Conservation (phyloP, 1,140 invertebrate species). For the Pogonomyrmex californicus region DNA sequence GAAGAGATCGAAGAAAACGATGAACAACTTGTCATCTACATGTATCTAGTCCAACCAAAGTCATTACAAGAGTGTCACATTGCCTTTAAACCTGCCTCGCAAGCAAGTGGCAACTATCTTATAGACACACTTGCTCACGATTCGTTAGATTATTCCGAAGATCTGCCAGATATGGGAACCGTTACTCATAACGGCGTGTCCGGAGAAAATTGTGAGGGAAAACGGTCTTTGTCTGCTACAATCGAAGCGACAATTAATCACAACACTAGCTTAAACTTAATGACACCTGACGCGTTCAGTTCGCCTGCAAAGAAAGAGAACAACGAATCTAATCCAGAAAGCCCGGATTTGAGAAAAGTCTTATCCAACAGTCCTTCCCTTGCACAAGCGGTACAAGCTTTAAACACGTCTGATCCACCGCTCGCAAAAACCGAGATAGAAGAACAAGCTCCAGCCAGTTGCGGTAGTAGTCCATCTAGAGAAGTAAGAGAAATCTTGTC, state of each 20-base stretch:
- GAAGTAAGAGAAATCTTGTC: conserved; percentile 94
- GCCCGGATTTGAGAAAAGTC: conserved; percentile 81
- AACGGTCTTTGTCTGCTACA: conserved; percentile 79
- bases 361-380: conserved; percentile 81
- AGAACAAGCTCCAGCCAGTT: conserved; percentile 87
- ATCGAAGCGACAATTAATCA: conserved; percentile 81
- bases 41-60: conserved; percentile 96
- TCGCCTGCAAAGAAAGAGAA: conserved; percentile 88
- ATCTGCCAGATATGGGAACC: conserved; percentile 78
- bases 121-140: conserved; percentile 81
- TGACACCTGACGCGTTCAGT: conserved; percentile 96
- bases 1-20: conserved; percentile 82
- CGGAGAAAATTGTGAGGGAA: conserved; percentile 86
- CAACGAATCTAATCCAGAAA: conserved; percentile 78
- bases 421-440: conserved; percentile 81
- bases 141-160: conserved; percentile 82
- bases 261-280: conserved; percentile 88
- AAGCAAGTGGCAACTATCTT: conserved; percentile 70
- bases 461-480: conserved; percentile 94
- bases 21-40: conserved; percentile 89
- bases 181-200: conserved; percentile 85
- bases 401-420: conserved; percentile 79
- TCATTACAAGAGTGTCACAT: conserved; percentile 95
- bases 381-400: conserved; percentile 79
- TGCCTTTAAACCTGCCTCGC: conserved; percentile 89